Conservation (phyloP, 2,113 vertebrate genomes). For the Ceuthmochares aereus region DNA sequence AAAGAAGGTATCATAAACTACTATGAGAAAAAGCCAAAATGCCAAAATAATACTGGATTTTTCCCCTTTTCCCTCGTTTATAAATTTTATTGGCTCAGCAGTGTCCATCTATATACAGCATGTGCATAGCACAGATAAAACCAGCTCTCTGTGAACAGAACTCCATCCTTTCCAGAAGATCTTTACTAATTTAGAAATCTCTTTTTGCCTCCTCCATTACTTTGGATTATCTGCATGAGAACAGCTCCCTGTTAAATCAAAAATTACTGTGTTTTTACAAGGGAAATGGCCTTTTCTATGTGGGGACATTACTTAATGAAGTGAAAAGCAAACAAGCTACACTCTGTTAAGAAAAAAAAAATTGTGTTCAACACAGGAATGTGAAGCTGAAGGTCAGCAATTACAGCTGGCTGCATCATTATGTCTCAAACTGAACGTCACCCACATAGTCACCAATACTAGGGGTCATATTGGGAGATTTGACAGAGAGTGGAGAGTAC, state of each 20-base stretch:
- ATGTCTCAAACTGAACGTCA: constrained; percentile 20
- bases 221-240: background rate
- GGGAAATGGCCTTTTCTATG: background rate
- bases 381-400: background rate
- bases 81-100: background rate
- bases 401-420: constrained; percentile 20
- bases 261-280: background rate
- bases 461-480: background rate
- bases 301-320: background rate
- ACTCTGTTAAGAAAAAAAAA: background rate
- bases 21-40: background rate
- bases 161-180: background rate
- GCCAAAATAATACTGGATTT: background rate
- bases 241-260: background rate
- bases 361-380: background rate
- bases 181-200: background rate
- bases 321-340: background rate
- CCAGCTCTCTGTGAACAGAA: background rate
- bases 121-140: background rate
- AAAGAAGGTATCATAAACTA: background rate
- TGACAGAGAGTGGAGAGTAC: background rate
- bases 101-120: background rate
- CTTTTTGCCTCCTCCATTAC: background rate
- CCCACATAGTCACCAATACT: background rate
- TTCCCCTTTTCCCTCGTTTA: background rate